phyloP scores from a whole-genome alignment of 2,113 vertebrate genomes.

The Henicopernis longicauda region DNA sequence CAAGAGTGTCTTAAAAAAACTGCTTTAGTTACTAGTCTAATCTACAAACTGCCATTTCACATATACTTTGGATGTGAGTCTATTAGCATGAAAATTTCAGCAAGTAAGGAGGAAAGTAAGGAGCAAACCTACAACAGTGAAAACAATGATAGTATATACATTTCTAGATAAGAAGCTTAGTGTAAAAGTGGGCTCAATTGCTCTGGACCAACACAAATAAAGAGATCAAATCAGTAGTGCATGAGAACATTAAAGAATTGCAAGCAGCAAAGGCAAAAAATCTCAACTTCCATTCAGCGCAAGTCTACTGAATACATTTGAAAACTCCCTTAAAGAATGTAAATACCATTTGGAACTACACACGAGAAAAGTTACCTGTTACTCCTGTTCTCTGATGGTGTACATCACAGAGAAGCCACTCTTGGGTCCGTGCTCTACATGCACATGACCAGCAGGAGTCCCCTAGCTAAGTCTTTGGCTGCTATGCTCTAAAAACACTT shows the following conservation, averaged over 20 bases:
- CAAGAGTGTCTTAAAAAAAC: background rate
- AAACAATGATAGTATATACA: background rate
- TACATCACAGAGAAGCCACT: constrained; percentile 55
- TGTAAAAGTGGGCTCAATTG: background rate
- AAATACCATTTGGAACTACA: background rate
- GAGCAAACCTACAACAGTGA: background rate
- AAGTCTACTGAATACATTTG: background rate
- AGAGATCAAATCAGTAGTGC: background rate
- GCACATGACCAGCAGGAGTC: constrained; percentile 48
- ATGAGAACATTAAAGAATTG: background rate
- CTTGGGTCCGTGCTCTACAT: constrained; percentile 55
- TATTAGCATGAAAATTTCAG: background rate
- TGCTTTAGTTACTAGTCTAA: background rate
- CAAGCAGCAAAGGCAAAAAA: background rate
- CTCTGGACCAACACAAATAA: background rate
- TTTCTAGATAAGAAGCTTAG: background rate
- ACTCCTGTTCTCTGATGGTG: constrained; percentile 50
- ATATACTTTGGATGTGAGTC: background rate
- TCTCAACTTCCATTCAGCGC: background rate
- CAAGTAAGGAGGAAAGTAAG: background rate
- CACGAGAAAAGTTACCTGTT: constrained; percentile 35
- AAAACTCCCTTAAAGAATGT: background rate
- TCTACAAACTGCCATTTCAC: background rate
- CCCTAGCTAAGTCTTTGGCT: constrained; percentile 54
- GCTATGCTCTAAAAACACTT: constrained; percentile 51